Percentiles rank a stretch among this genome's conserved stretches.
phyloP scores from a whole-genome alignment of 2,797 vertebrate species.

The Lagodon rhomboides region DNA sequence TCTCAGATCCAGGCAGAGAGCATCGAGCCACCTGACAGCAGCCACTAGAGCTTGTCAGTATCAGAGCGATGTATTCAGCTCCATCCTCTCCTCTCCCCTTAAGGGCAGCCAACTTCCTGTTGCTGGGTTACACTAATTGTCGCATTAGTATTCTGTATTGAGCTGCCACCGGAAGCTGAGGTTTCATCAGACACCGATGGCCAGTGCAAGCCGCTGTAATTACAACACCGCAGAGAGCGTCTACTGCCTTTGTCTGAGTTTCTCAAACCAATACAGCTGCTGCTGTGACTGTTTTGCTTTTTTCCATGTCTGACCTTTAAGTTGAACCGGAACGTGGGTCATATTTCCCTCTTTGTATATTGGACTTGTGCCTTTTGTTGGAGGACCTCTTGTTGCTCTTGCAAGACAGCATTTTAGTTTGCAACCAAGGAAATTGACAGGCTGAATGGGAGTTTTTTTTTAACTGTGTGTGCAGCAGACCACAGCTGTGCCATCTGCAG shows the following conservation, averaged over 20 bases:
- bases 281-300: slow-evolving; percentile 16
- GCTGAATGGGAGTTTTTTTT: slow-evolving; percentile 3
- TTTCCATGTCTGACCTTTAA: slow-evolving; percentile 12
- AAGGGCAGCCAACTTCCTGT: slow-evolving; percentile 79
- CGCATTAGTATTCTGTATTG: slow-evolving; percentile 78
- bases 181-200: slow-evolving; percentile 66
- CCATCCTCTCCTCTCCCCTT: slow-evolving; percentile 60
- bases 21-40: slow-evolving; percentile 54
- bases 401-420: slow-evolving; percentile 17
- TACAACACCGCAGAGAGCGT: slow-evolving; percentile 50
- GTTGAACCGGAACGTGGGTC: slow-evolving; percentile 3
- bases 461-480: slow-evolving; percentile 3
- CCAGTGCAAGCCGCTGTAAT: slow-evolving; percentile 68
- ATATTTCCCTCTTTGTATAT: background rate
- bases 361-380: slow-evolving; percentile 21
- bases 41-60: slow-evolving; percentile 61
- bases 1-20: slow-evolving; percentile 41
- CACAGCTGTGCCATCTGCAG: background rate
- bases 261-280: slow-evolving; percentile 46
- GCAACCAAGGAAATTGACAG: slow-evolving; percentile 14
- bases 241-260: slow-evolving; percentile 25
- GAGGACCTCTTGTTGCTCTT: slow-evolving; percentile 23
- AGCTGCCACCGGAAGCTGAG: slow-evolving; percentile 70
- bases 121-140: slow-evolving; percentile 81
- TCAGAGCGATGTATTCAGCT: slow-evolving; percentile 68